Evolutionary conservation across 92 coral and sea anemone species (phyloP).

Genomic region (Epizoanthus stellaris): DNA sequence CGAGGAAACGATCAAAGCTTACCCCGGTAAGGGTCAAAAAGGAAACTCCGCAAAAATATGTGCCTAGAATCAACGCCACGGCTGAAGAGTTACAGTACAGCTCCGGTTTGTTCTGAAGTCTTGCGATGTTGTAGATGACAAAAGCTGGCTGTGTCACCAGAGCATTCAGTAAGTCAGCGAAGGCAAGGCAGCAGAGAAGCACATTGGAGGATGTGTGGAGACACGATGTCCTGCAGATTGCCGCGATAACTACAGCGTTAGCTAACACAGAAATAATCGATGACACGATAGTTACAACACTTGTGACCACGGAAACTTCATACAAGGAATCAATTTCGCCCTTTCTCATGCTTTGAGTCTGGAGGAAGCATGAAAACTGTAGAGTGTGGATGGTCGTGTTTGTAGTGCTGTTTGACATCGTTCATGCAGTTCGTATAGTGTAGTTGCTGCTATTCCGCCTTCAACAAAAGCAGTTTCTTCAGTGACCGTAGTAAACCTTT

Average conservation of each 20-base stretch:
- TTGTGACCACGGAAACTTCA: not conserved
- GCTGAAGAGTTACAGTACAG: slow-evolving; percentile 15
- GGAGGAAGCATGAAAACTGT: slow-evolving; percentile 12
- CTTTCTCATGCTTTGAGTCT: slow-evolving; percentile 5
- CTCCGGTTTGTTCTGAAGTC: not conserved
- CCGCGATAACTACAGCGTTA: slow-evolving; percentile 8
- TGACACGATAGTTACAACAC: not conserved
- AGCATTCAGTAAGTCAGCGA: slow-evolving; percentile 27
- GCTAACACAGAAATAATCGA: slow-evolving; percentile 1
- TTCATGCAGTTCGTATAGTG: too few species aligned
- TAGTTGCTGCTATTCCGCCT: too few species aligned
- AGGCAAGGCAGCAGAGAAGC: slow-evolving; percentile 25
- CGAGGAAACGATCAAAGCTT: slow-evolving; percentile 15
- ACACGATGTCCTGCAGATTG: slow-evolving; percentile 4
- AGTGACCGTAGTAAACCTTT: too few species aligned
- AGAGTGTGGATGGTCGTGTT: too few species aligned
- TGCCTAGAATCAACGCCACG: not conserved
- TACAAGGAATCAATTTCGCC: slow-evolving; percentile 5
- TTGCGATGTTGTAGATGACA: slow-evolving; percentile 26
- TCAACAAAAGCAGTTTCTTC: too few species aligned
- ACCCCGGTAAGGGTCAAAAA: slow-evolving; percentile 5
- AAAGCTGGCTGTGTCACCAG: slow-evolving; percentile 20
- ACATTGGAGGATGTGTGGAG: slow-evolving; percentile 13
- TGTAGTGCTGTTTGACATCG: too few species aligned
- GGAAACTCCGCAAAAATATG: slow-evolving; percentile 27